A percentile compares a stretch with the other conserved stretches of the same genome.
These are phyloP conservation scores for Brachionus asplanchnoidis DNA, from an alignment of 1,140 invertebrate genomes.

Conservation along the genomic window DNA sequence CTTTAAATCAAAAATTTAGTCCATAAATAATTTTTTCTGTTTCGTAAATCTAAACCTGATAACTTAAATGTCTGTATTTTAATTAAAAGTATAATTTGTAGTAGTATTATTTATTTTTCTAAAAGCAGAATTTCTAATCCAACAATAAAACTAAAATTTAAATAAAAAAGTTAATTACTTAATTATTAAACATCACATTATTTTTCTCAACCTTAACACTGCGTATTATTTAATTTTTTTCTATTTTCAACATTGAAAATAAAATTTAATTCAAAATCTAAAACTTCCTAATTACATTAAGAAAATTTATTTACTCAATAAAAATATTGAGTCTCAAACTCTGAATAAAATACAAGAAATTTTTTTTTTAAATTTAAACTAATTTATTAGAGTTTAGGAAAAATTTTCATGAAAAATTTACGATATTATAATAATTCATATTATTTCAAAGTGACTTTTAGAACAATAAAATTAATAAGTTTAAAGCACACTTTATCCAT, in stretches of 20 bases:
- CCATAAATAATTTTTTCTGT: no score
- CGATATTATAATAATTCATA: no score
- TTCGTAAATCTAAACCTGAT: no score
- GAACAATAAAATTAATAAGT: no score
- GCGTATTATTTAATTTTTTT: background rate
- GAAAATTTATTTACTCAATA: background rate
- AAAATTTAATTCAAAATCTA: background rate
- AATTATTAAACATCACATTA: no score
- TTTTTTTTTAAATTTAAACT: background rate
- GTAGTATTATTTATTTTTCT: background rate
- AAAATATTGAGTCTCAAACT: background rate
- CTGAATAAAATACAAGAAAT: background rate
- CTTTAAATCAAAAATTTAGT: no score
- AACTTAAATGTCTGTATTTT: background rate
- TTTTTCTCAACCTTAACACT: no score
- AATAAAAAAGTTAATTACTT: background rate
- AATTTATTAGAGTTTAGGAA: background rate
- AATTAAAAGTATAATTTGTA: background rate
- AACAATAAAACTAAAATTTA: background rate
- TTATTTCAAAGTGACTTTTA: no score
- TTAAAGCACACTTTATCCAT: no score
- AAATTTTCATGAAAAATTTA: no score
- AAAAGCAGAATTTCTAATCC: background rate
- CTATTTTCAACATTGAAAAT: background rate
- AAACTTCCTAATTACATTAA: background rate